Conservation (phyloP, 2,888 invertebrate species). For the Zele albiditarsus region DNA sequence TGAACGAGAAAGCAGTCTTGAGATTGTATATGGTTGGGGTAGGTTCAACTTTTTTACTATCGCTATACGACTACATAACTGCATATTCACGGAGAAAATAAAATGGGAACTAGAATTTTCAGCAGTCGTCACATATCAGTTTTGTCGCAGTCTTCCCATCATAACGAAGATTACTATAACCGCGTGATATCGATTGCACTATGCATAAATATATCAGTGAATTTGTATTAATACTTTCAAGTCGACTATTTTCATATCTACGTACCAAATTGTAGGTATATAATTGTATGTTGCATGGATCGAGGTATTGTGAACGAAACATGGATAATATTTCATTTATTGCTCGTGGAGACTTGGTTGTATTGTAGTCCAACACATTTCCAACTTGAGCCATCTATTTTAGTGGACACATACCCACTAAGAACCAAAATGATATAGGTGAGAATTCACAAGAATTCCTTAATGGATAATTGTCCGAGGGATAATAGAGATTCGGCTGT, state of each 20-base stretch:
- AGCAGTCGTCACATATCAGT: too few relatives aligned
- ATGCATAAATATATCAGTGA: too few relatives aligned
- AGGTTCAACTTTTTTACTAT: background rate
- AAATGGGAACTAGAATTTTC: too few relatives aligned
- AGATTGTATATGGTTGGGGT: background rate
- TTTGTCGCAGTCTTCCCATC: too few relatives aligned
- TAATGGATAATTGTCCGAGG: constrained; percentile 3
- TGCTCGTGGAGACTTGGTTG: background rate
- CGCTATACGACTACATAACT: background rate
- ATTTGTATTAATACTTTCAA: too few relatives aligned
- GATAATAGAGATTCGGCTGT: background rate
- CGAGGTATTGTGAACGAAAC: background rate
- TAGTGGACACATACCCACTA: constrained; percentile 7
- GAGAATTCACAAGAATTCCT: constrained; percentile 10
- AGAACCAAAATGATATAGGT: constrained; percentile 19
- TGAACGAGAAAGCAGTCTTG: constrained; percentile 17
- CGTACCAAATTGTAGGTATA: too few relatives aligned
- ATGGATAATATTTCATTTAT: background rate
- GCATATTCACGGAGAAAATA: too few relatives aligned
- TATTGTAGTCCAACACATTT: background rate
- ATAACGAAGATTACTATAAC: too few relatives aligned
- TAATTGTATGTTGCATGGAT: too few relatives aligned
- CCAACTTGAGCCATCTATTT: constrained; percentile 30
- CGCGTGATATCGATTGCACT: too few relatives aligned
- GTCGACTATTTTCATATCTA: too few relatives aligned